These are phyloP conservation scores for Solenopsis invicta DNA, from an alignment of 1,140 invertebrate genomes.

Conservation along the genomic window DNA sequence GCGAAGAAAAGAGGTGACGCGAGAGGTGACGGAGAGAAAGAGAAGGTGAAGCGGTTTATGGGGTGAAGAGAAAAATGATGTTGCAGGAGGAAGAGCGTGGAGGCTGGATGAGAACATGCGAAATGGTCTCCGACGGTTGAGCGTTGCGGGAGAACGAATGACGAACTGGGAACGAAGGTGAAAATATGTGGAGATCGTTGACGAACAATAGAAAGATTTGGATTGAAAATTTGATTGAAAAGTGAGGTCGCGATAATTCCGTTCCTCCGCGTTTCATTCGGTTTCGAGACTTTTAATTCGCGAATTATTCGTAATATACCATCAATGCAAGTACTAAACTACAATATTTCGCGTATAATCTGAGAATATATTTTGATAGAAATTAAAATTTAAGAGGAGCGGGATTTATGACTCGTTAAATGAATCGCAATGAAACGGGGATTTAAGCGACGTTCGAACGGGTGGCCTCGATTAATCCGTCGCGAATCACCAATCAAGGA, in stretches of 20 bases:
- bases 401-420: constrained; percentile 51
- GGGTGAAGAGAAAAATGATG: constrained; percentile 61
- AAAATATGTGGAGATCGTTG: constrained; percentile 50
- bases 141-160: constrained; percentile 41
- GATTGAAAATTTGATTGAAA: neutral
- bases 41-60: constrained; percentile 51
- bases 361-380: neutral
- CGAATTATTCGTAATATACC: too few relatives aligned
- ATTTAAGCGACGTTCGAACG: constrained; percentile 34
- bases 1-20: constrained; percentile 62
- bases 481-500: constrained; percentile 76
- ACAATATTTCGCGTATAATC: neutral
- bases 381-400: constrained; percentile 5
- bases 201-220: neutral
- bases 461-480: constrained; percentile 64
- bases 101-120: constrained; percentile 63
- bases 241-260: neutral
- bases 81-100: constrained; percentile 47
- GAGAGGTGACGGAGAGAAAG: constrained; percentile 57
- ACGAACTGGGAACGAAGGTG: constrained; percentile 23
- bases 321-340: neutral
- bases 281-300: neutral
- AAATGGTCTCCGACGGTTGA: constrained; percentile 57
- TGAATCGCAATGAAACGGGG: constrained; percentile 37
- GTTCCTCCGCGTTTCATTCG: neutral